A percentile compares a stretch with the other conserved stretches of the same genome.
These are phyloP conservation scores for Monopis laevigella DNA, from an alignment of 2,888 invertebrate genomes.

Conservation along the genomic window DNA sequence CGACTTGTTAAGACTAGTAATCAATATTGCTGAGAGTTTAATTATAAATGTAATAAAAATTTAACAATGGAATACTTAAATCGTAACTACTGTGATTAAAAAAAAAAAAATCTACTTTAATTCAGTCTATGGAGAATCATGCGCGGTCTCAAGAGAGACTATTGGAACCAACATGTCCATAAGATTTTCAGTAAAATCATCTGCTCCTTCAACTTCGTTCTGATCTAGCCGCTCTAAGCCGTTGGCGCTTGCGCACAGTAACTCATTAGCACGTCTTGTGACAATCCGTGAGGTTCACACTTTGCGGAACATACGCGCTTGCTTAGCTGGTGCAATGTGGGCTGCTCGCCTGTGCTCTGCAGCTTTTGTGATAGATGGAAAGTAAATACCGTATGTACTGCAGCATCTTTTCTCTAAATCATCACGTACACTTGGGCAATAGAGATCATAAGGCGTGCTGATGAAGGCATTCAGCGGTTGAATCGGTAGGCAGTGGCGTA, in stretches of 20 bases:
- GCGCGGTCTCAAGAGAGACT: slow-evolving; percentile 14
- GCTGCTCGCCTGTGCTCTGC: slow-evolving; percentile 21
- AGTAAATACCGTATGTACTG: background rate
- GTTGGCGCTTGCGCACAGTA: slow-evolving; percentile 16
- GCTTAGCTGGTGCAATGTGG: slow-evolving; percentile 22
- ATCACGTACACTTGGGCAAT: too few species aligned
- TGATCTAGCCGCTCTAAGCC: slow-evolving; percentile 20
- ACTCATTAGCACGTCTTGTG: slow-evolving; percentile 15
- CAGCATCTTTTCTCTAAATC: background rate
- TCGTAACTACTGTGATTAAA: too few species aligned
- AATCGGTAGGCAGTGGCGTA: background rate
- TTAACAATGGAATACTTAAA: slow-evolving; percentile 4
- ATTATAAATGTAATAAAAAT: background rate
- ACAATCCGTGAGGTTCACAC: slow-evolving; percentile 11
- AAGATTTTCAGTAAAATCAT: slow-evolving; percentile 14
- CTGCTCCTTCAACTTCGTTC: slow-evolving; percentile 19
- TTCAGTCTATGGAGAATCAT: slow-evolving; percentile 15
- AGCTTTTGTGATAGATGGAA: slow-evolving; percentile 14
- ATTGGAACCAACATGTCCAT: slow-evolving; percentile 18
- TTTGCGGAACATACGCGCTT: slow-evolving; percentile 18
- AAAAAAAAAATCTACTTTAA: slow-evolving; percentile 15
- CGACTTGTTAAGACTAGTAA: slow-evolving; percentile 5
- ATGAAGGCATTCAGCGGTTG: background rate
- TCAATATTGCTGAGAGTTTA: background rate
- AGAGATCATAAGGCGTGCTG: too few species aligned